phyloP scores from a whole-genome alignment of 1,140 invertebrate species.

The Reticulitermes speratus region DNA sequence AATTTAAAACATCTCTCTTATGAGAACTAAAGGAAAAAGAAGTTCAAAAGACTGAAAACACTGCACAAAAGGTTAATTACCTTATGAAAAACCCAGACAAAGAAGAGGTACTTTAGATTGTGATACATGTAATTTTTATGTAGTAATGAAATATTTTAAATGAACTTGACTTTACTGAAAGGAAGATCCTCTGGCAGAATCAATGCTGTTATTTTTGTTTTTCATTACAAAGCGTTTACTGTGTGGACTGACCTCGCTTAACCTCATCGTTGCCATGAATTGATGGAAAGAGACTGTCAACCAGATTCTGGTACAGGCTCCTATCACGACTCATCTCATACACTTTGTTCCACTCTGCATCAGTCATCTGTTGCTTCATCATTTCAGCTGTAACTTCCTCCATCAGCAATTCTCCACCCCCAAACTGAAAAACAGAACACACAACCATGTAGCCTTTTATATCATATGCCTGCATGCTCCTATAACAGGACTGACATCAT shows the following conservation, averaged over 20 bases:
- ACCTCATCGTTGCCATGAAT: conserved; percentile 99
- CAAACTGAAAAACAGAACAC: conserved; percentile 55
- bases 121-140: too few relatives aligned
- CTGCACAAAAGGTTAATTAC: too few relatives aligned
- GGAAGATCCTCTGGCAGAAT: too few relatives aligned
- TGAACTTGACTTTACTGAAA: too few relatives aligned
- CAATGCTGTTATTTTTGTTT: too few relatives aligned
- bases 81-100: too few relatives aligned
- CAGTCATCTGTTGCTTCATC: conserved; percentile 92
- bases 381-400: conserved; percentile 87
- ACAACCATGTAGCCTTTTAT: neutral
- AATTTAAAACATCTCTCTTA: too few relatives aligned
- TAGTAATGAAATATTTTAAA: too few relatives aligned
- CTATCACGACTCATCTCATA: conserved; percentile 96
- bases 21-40: too few relatives aligned
- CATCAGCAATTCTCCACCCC: conserved; percentile 70
- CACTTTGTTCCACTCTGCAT: conserved; percentile 93
- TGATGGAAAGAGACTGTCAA: conserved; percentile 91
- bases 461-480: neutral
- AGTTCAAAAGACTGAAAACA: too few relatives aligned
- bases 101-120: too few relatives aligned
- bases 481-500: neutral
- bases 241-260: conserved; percentile 68
- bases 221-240: neutral
- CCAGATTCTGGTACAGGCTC: conserved; percentile 90